These are phyloP conservation scores for Sminthopsis crassicaudata DNA, from an alignment of 2,113 vertebrate species.

Conservation along the genomic window DNA sequence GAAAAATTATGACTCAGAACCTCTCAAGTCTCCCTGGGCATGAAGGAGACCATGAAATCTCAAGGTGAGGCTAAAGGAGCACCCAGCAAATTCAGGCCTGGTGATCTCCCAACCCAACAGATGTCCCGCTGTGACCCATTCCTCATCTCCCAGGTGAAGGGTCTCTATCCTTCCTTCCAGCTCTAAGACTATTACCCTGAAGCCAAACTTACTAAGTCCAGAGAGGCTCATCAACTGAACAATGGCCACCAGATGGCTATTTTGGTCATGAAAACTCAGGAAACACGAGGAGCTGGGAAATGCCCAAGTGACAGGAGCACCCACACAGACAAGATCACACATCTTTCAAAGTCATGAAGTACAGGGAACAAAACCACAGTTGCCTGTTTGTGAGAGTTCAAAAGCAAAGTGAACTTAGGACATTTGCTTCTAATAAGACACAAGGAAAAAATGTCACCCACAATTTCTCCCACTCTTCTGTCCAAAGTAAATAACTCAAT, in stretches of 20 bases:
- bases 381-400: not conserved
- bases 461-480: not conserved
- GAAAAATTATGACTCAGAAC: not conserved
- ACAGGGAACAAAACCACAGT: not conserved
- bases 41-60: too few relatives aligned
- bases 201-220: not conserved
- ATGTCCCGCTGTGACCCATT: not conserved
- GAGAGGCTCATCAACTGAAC: not conserved
- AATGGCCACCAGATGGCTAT: not conserved
- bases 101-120: not conserved
- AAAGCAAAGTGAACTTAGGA: slow-evolving; percentile 21
- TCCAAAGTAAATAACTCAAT: slow-evolving; percentile 25
- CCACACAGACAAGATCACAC: not conserved
- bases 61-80: not conserved
- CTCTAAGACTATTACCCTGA: not conserved
- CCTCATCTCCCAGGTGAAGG: not conserved
- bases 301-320: not conserved
- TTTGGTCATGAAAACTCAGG: not conserved
- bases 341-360: not conserved
- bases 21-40: not conserved
- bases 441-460: not conserved
- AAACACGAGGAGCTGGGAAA: not conserved
- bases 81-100: not conserved
- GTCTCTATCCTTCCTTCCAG: not conserved
- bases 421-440: slow-evolving; percentile 6